Base-by-base conservation (phyloP, 2,888 invertebrate genomes). In the Carpatolechia fugitivella region DNA sequence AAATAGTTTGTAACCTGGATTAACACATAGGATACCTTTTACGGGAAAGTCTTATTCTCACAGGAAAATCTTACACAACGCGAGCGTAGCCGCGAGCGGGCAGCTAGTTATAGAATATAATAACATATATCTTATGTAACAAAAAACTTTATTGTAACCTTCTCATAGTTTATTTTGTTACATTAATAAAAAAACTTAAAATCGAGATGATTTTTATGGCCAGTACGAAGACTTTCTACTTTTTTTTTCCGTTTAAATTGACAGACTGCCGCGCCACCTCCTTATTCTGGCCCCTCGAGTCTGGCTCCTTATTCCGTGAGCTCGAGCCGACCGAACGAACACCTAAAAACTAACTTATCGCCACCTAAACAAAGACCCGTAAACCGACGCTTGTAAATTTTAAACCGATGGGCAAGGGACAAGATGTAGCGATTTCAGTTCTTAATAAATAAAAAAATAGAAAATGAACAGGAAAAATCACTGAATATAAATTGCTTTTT, bases 321-420 rank as follows among this genome's bases (percentile, higher is more conserved):
- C 35, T 16, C 31, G 44, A 40, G 29, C 41, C 52, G 29, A 40
- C 20, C 41, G 29, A 31, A 18, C 41, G 71, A 75, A 76, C 78
- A 77, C 76, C 80, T 73, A 73, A 78, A 78, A 76, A 83, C 79
- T 77, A 82, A 83, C 75, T 82, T 84, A 85, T 84, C 77, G 78
- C 79, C 77, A 74, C 78, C 81, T 74, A 74, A 80, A 85, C 85
- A 79, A 82, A 82, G 83, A 74, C 74, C 78, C 72, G 73, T 82
- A 81, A 78, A 79, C 76, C 73, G 74, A 74, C 75, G 77, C 80
- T 78, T 80, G 80, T 80, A 81, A 82, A 82, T 82, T 84, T 78
- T 66, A 66, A 66, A 66, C 53, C 53, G 58, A 56, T 58, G 60
- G 52, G 46, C 56, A 73, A 74, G 62, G 38, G 46, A 69, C 44